Base-by-base conservation (phyloP, 2,113 vertebrate species). In the Neogobius melanostomus region DNA sequence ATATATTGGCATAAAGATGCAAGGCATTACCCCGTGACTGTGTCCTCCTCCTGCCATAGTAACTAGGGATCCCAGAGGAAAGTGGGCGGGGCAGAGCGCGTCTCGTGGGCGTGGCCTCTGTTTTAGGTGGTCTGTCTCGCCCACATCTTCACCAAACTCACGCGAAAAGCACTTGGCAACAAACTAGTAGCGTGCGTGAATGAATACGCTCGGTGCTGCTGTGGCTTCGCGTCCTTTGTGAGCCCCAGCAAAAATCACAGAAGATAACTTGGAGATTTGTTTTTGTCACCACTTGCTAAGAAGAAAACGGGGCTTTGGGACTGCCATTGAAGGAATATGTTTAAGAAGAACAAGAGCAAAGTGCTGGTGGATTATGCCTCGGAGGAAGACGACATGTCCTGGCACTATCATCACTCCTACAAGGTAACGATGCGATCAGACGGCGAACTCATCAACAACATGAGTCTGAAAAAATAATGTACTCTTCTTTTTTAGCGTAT, bases 381-480 rank as follows among this genome's bases (percentile, higher is more conserved):
- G 44, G 93, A 93, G 64, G 93, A 94, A 68, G 93, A 93, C 75
- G 91, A 93, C 83, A 89, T 90, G 88, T 89, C 90, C 61, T 93
- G 92, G 92, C 93, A 90, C 75, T 77, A 90, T 43, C 89, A 90
- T 72, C 92, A 90, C 88, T 89, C 87, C 72, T 90, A 91, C 9
- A 90, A 91, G 92, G 92, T 93, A 90, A 88, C 2, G 44, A 76
- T 56, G 52, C 65, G 2, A 21, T 21, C 21, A 21, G 21, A 2
- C 21, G 21, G 21, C 21, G 9, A 17, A 51, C 50, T 4, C 53
- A 56, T 21, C 17, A n/a, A 17, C 48, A 11, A 12, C 48, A 4
- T 50, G 6, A 6, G 12, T 6, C 6, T 51, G 1, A 15, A 5
- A 6, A 51, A n/a, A 15, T 6, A 6, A 14, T 14, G 3, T 9